Conservation (phyloP, 2,797 vertebrate species). For the Acanthopagrus latus region DNA sequence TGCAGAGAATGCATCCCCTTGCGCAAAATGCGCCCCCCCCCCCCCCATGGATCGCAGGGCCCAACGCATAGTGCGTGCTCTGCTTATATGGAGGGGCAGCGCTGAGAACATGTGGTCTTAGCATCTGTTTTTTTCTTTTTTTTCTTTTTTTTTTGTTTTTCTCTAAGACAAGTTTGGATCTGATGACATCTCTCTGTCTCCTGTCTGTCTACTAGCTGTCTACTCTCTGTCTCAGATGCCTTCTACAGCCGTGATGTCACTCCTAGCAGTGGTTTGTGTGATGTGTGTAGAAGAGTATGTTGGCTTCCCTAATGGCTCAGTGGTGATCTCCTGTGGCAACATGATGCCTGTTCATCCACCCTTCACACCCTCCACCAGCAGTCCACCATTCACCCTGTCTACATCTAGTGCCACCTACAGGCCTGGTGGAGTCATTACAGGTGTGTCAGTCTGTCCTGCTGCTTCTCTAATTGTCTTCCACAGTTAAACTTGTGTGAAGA, state of each 20-base stretch:
- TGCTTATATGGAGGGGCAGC: too few relatives aligned
- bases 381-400: constrained; percentile 56
- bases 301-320: constrained; percentile 62
- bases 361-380: constrained; percentile 30
- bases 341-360: constrained; percentile 53
- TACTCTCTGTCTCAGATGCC: constrained; percentile 45
- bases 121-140: too few relatives aligned
- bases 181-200: too few relatives aligned
- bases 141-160: too few relatives aligned
- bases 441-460: constrained; percentile 14
- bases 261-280: constrained; percentile 16
- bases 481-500: too few relatives aligned
- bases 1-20: too few relatives aligned
- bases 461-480: too few relatives aligned
- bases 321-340: constrained; percentile 58
- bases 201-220: not conserved
- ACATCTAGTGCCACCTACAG: constrained; percentile 55
- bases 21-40: too few relatives aligned
- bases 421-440: constrained; percentile 65
- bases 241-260: not conserved
- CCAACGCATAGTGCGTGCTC: too few relatives aligned
- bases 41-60: too few relatives aligned
- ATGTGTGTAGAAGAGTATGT: constrained; percentile 20
- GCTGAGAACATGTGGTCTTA: too few relatives aligned
- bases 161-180: too few relatives aligned